Conservation (phyloP, 2,113 vertebrate genomes). For the Menura novaehollandiae region DNA sequence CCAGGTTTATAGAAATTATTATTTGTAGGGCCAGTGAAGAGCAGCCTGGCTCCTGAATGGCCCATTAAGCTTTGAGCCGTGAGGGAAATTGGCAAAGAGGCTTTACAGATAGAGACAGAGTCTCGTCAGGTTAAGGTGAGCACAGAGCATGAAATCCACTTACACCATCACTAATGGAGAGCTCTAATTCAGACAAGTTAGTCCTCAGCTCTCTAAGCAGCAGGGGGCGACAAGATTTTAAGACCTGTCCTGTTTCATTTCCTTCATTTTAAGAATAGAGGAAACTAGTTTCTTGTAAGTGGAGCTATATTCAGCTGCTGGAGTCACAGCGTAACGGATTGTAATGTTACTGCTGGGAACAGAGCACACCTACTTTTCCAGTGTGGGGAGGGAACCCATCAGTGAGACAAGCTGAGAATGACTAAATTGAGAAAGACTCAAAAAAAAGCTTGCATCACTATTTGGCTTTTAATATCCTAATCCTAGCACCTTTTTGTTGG, state of each 20-base stretch:
- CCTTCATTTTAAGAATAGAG: neutral
- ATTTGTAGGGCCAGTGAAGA: constrained; percentile 8
- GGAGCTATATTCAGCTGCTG: neutral
- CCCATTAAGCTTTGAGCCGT: constrained; percentile 29
- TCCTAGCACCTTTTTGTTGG: neutral
- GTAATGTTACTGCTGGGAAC: neutral
- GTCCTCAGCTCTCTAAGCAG: neutral
- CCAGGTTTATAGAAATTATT: constrained; percentile 22
- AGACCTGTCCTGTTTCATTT: neutral
- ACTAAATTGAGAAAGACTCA: neutral
- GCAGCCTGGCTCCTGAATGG: neutral
- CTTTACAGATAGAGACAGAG: neutral
- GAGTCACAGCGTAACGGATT: neutral
- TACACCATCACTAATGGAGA: neutral
- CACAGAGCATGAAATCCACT: neutral
- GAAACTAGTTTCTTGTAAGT: neutral
- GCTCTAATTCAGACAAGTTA: neutral
- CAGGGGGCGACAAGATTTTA: neutral
- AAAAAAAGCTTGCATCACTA: neutral
- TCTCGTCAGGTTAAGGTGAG: neutral
- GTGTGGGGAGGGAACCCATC: neutral
- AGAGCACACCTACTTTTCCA: neutral
- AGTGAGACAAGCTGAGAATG: neutral
- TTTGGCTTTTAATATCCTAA: neutral
- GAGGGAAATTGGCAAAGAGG: neutral